Evolutionary conservation across 2,888 invertebrate species (phyloP).

Genomic region (Trachelus troglodyta): DNA sequence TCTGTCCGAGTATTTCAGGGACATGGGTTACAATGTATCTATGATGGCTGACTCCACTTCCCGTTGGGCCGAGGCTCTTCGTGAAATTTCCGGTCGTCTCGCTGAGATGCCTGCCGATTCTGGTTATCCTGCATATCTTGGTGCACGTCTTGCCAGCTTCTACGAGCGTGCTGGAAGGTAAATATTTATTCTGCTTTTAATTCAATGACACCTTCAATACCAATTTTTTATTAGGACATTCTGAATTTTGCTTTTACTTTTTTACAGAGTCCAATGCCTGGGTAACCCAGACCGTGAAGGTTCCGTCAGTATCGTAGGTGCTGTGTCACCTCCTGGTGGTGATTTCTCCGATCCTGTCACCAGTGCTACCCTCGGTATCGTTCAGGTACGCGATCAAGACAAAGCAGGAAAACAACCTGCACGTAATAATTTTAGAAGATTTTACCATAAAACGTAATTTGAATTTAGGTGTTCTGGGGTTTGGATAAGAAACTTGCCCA

Average conservation of each 20-base stretch:
- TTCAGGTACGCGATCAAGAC: slow-evolving; percentile 71
- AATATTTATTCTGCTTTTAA: background rate
- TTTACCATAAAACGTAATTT: background rate
- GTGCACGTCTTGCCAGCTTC: slow-evolving; percentile 97
- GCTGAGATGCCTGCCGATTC: slow-evolving; percentile 99
- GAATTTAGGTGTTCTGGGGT: slow-evolving; percentile 91
- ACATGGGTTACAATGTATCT: slow-evolving; percentile 99
- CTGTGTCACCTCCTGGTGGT: slow-evolving; percentile 99
- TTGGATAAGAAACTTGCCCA: slow-evolving; percentile 99
- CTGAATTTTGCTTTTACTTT: background rate
- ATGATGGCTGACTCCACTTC: slow-evolving; percentile 99
- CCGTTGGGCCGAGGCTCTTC: slow-evolving; percentile 99
- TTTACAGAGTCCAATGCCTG: slow-evolving; percentile 86
- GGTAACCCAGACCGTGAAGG: slow-evolving; percentile 99
- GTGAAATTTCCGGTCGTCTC: slow-evolving; percentile 99
- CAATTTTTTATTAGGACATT: slow-evolving; percentile 1
- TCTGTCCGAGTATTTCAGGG: slow-evolving; percentile 98
- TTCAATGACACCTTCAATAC: background rate
- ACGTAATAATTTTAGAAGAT: background rate
- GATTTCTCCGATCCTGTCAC: slow-evolving; percentile 99
- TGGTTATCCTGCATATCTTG: slow-evolving; percentile 99
- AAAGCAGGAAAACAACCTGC: background rate
- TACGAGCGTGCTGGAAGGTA: slow-evolving; percentile 95
- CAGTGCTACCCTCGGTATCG: slow-evolving; percentile 97
- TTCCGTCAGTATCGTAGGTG: slow-evolving; percentile 99